Evolutionary conservation across 2,888 invertebrate genomes (phyloP), one percentile per base, ranked within the genome.

Genomic region (Nycteola revayana): DNA sequence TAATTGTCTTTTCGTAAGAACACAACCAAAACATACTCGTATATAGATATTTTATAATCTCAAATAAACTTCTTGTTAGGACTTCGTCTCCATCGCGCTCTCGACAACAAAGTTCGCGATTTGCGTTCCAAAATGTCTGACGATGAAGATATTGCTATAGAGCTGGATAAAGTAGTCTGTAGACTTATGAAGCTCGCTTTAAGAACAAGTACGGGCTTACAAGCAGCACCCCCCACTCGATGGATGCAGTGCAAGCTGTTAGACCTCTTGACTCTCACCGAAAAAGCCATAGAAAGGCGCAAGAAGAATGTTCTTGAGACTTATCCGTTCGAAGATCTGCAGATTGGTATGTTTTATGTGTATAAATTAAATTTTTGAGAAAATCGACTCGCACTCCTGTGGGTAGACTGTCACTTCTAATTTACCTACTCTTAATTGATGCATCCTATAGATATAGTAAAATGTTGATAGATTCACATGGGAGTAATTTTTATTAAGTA

Each of bases 171-270:
- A 7, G 71, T 86, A 1, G 74, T 84, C 3, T 83, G 83, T 42
- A 68, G 74, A 7, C 73, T 88, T 1, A 75, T 83, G 76, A 81
- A 79, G 53, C 46, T 88, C 6, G 80, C 86, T 0, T 51, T 82
- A 1, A 60, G 60, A 4, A 67, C 65, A 1, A 73, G 77, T 20
- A 68, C 35, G 34, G 52, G 57, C 1, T 63, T 60, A 3, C 53
- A 59, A 7, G 42, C 49, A 0, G 72, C 79, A 0, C 76, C 79
- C 1, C 71, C 81, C 0, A 49, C 75, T 0, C 65, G 53, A 22
- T 87, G 87, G 87, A 66, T 86, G 67, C 79, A 84, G 43, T 74
- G 66, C 54, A 87, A 86, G 49, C 59, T 87, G 17, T 56, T 83
- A 1, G 86, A 86, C 30, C 52, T 88, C 1, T 66, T 88, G 1